Evolutionary conservation across 1,140 invertebrate species (phyloP).

Genomic region (Euwallacea fornicatus): DNA sequence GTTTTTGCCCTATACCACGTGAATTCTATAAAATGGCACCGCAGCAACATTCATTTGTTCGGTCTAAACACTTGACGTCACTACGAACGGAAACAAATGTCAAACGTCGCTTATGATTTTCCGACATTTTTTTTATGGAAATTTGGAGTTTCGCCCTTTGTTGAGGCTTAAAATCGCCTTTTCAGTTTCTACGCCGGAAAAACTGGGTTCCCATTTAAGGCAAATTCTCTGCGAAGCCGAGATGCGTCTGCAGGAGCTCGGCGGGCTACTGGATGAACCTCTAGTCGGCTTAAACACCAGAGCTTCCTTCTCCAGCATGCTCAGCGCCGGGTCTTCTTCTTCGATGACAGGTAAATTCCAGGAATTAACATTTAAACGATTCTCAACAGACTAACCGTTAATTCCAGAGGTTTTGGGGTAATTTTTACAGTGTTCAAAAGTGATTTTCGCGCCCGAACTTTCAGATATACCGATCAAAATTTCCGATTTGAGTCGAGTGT

Average conservation of each 20-base stretch:
- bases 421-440: too few relatives aligned
- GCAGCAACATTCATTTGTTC: too few relatives aligned
- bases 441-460: too few relatives aligned
- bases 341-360: constrained; percentile 50
- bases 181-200: constrained; percentile 71
- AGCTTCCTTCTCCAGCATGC: constrained; percentile 57
- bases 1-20: too few relatives aligned
- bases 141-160: neutral
- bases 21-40: too few relatives aligned
- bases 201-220: constrained; percentile 71
- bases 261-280: constrained; percentile 59
- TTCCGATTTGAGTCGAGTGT: too few relatives aligned
- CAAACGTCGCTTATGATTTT: too few relatives aligned
- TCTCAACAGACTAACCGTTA: too few relatives aligned
- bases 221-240: constrained; percentile 80
- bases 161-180: constrained; percentile 29
- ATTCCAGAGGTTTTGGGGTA: too few relatives aligned
- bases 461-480: too few relatives aligned
- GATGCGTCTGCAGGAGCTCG: constrained; percentile 71
- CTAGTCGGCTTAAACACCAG: constrained; percentile 52
- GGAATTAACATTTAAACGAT: neutral
- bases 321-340: constrained; percentile 50
- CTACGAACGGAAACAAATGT: neutral
- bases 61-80: neutral
- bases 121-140: neutral